These are phyloP conservation scores for Danio choprae DNA, from an alignment of 2,797 vertebrate species.

Conservation along the genomic window DNA sequence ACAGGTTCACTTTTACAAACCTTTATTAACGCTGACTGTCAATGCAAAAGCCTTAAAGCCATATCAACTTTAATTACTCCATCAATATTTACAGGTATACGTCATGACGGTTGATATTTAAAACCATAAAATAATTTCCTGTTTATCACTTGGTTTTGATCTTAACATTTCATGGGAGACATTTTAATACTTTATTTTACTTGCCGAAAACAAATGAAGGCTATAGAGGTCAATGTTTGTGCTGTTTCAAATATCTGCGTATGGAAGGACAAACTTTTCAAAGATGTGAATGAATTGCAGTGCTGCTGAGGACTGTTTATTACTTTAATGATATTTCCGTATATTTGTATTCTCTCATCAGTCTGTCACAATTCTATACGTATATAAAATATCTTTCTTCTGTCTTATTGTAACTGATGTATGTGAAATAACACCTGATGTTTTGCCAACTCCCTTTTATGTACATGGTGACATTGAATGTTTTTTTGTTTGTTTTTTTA, in stretches of 20 bases:
- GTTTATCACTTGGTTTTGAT: not conserved
- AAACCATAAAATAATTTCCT: not conserved
- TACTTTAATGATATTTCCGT: not conserved
- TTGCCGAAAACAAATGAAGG: constrained; percentile 29
- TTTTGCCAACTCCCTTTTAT: not conserved
- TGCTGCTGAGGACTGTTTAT: not conserved
- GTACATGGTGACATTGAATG: not conserved
- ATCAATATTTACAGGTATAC: constrained; percentile 35
- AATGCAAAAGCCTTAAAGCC: constrained; percentile 74
- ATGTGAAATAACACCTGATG: not conserved
- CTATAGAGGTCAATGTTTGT: constrained; percentile 27
- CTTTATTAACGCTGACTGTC: constrained; percentile 40
- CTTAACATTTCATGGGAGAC: not conserved
- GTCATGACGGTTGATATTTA: constrained; percentile 25
- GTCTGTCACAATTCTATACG: constrained; percentile 9
- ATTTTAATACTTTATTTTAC: constrained; percentile 49
- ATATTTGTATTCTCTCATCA: not conserved
- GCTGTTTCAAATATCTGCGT: constrained; percentile 2
- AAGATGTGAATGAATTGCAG: constrained; percentile 23
- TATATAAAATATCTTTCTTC: not conserved
- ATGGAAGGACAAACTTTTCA: not conserved
- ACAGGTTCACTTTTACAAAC: constrained; percentile 16
- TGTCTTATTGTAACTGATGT: not conserved
- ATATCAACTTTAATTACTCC: constrained; percentile 50
- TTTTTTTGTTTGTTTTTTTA: not conserved